Conservation (phyloP, 2,113 vertebrate genomes). For the Trinectes maculatus region DNA sequence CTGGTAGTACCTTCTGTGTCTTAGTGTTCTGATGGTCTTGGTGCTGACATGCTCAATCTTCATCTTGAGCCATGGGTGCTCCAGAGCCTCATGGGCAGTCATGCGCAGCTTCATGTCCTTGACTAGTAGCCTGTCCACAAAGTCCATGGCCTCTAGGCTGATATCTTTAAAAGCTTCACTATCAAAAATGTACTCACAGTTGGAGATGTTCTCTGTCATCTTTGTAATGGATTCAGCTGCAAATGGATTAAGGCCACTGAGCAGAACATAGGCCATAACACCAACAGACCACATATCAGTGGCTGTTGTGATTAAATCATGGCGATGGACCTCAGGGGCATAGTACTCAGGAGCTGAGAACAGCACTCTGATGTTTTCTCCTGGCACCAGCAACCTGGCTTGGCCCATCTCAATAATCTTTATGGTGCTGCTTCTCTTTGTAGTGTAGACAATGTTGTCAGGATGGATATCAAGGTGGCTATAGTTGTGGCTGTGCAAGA, state of each 20-base stretch:
- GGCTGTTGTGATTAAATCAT: slow-evolving; percentile 91
- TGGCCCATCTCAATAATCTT: slow-evolving; percentile 99
- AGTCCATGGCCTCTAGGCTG: slow-evolving; percentile 95
- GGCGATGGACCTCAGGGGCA: slow-evolving; percentile 94
- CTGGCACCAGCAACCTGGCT: slow-evolving; percentile 90
- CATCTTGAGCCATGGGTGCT: slow-evolving; percentile 94
- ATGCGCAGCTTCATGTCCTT: slow-evolving; percentile 95
- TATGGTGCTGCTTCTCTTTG: slow-evolving; percentile 88
- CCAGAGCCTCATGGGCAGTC: slow-evolving; percentile 94
- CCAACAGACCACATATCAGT: slow-evolving; percentile 99
- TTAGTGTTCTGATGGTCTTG: slow-evolving; percentile 93
- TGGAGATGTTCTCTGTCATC: slow-evolving; percentile 93
- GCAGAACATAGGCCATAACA: slow-evolving; percentile 91
- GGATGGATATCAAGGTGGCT: slow-evolving; percentile 96
- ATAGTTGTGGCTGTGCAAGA: slow-evolving; percentile 90
- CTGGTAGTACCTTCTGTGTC: slow-evolving; percentile 96
- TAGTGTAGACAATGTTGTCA: slow-evolving; percentile 95
- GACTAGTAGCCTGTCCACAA: slow-evolving; percentile 92
- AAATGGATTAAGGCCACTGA: slow-evolving; percentile 96
- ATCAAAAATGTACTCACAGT: slow-evolving; percentile 93
- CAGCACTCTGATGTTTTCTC: slow-evolving; percentile 93
- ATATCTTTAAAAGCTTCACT: slow-evolving; percentile 94
- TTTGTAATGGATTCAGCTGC: slow-evolving; percentile 94
- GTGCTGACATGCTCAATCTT: slow-evolving; percentile 89
- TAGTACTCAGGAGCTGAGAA: slow-evolving; percentile 95